Percentiles rank a stretch among this genome's conserved stretches.
Conservation (phyloP, 2,888 invertebrate species). For the Hypomecis atomaria region DNA sequence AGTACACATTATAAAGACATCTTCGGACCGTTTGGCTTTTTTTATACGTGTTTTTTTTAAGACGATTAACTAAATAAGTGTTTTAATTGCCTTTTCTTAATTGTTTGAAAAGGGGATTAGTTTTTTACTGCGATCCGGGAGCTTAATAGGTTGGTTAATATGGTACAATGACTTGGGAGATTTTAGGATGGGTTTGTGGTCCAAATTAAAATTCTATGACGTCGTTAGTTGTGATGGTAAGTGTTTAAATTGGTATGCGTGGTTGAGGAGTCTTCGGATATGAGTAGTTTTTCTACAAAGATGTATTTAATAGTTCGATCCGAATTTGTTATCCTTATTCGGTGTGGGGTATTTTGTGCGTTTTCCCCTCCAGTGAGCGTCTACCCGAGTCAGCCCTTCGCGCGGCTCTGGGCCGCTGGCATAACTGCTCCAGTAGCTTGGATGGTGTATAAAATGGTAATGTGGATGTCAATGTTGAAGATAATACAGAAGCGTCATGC, state of each 20-base stretch:
- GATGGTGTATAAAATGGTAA: no score
- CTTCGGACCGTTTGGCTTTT: constrained; percentile 45
- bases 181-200: constrained; percentile 10
- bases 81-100: constrained; percentile 70
- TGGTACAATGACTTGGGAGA: constrained; percentile 21
- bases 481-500: no score
- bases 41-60: constrained; percentile 59
- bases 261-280: not conserved
- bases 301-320: no score
- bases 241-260: constrained; percentile 2
- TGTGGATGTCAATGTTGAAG: no score
- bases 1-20: constrained; percentile 55
- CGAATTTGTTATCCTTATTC: no score
- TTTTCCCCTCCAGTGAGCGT: no score
- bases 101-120: constrained; percentile 59
- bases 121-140: constrained; percentile 51
- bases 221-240: constrained; percentile 32
- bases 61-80: constrained; percentile 66
- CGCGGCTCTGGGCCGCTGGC: no score
- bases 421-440: no score
- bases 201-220: constrained; percentile 15
- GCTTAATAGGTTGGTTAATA: constrained; percentile 41
- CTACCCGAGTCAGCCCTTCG: no score
- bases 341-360: no score
- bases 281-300: no score